A percentile compares a stretch with the other conserved stretches of the same genome.
Evolutionary conservation across 1,140 invertebrate species (phyloP).

Genomic region (Piezodorus guildinii): DNA sequence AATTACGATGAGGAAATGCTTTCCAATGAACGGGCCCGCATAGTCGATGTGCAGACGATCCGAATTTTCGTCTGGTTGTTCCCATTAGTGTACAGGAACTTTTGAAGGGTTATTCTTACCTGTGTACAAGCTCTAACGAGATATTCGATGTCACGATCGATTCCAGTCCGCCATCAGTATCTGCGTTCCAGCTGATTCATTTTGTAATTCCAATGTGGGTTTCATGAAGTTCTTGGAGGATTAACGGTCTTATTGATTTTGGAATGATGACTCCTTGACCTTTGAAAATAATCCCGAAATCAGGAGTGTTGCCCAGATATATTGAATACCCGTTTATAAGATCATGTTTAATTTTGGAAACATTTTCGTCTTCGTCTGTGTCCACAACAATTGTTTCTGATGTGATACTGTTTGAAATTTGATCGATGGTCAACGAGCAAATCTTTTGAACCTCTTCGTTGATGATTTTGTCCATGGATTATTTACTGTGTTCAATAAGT

Average conservation of each 20-base stretch:
- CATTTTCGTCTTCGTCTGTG: not conserved
- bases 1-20: conserved; percentile 34
- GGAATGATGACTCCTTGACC: conserved; percentile 23
- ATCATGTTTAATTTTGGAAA: conserved; percentile 7
- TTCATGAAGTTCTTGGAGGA: conserved; percentile 25
- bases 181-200: conserved; percentile 29
- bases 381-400: not conserved
- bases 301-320: not conserved
- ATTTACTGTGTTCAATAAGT: no score
- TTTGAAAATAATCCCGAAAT: not conserved
- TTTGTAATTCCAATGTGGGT: conserved; percentile 30
- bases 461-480: no score
- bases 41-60: conserved; percentile 39
- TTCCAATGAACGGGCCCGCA: conserved; percentile 33
- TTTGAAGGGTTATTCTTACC: conserved; percentile 26
- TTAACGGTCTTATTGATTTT: conserved; percentile 3
- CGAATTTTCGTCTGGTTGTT: conserved; percentile 30
- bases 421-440: no score
- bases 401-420: conserved; percentile 1
- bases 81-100: conserved; percentile 26
- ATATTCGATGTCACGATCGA: conserved; percentile 31
- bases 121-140: conserved; percentile 27
- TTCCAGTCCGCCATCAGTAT: conserved; percentile 28
- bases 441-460: no score
- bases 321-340: not conserved